Evolutionary conservation across 1,140 invertebrate species (phyloP).

Genomic region (Thaumetopoea pityocampa): DNA sequence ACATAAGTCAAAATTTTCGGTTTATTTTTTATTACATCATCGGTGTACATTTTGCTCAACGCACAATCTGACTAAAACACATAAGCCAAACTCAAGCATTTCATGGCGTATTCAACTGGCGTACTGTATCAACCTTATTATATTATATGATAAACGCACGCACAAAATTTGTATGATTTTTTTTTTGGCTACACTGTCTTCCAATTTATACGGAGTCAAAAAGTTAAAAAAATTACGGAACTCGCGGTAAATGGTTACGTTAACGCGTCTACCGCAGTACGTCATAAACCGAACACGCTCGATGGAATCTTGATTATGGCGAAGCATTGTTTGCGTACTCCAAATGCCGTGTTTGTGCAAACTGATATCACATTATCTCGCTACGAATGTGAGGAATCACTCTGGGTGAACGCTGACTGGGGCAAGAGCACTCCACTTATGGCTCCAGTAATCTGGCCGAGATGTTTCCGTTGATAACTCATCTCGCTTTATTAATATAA

Average conservation of each 20-base stretch:
- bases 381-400: constrained; percentile 56
- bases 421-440: constrained; percentile 54
- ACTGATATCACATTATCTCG: constrained; percentile 48
- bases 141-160: too few species aligned
- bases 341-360: constrained; percentile 58
- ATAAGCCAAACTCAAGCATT: too few species aligned
- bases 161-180: too few species aligned
- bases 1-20: too few species aligned
- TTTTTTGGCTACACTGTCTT: too few species aligned
- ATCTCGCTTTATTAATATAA: constrained; percentile 21
- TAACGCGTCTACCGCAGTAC: constrained; percentile 7
- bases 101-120: too few species aligned
- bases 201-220: too few species aligned
- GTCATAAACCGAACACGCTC: constrained; percentile 13
- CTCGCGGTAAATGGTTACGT: not conserved
- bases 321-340: constrained; percentile 61
- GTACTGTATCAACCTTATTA: too few species aligned
- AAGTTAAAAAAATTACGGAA: too few species aligned
- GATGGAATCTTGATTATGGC: constrained; percentile 51
- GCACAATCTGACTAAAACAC: too few species aligned
- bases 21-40: too few species aligned
- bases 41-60: too few species aligned
- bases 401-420: constrained; percentile 59
- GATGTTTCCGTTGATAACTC: constrained; percentile 37
- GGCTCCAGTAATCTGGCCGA: constrained; percentile 45